These are phyloP conservation scores for Motacilla alba DNA, from an alignment of 2,113 vertebrate species.

Conservation along the genomic window DNA sequence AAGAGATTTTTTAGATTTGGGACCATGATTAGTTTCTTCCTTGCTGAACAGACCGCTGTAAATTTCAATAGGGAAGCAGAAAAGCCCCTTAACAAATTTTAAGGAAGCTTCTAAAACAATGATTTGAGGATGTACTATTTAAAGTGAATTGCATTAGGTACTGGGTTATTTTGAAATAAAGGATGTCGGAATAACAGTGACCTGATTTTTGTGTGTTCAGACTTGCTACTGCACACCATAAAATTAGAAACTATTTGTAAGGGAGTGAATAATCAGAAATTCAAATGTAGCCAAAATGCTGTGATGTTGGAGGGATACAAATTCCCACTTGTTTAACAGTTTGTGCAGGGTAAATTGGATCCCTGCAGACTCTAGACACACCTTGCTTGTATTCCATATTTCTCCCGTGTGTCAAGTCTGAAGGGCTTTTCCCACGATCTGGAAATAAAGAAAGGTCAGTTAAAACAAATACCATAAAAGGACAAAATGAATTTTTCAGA, in stretches of 20 bases:
- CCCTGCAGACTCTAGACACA: not conserved
- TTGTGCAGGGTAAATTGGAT: not conserved
- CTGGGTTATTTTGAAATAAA: constrained; percentile 6
- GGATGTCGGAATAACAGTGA: not conserved
- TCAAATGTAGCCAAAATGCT: not conserved
- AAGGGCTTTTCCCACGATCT: not conserved
- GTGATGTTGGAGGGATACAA: not conserved
- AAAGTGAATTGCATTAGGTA: not conserved
- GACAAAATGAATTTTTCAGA: not conserved
- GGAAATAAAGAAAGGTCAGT: not conserved
- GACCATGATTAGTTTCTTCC: not conserved
- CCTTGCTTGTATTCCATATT: not conserved
- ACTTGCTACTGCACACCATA: not conserved
- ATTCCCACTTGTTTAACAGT: not conserved
- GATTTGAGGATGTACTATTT: constrained; percentile 29
- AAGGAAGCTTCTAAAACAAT: constrained; percentile 39
- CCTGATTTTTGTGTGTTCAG: not conserved
- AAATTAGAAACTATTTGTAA: not conserved
- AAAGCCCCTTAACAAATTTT: constrained; percentile 24
- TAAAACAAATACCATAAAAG: constrained; percentile 11
- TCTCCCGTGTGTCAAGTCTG: not conserved
- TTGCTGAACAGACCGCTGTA: not conserved
- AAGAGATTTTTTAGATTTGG: not conserved
- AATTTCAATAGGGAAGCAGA: constrained; percentile 43
- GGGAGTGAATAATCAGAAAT: not conserved